Percentiles rank a stretch among this genome's conserved stretches.
Conservation (phyloP, 2,888 invertebrate genomes). For the Drosophila anceps region DNA sequence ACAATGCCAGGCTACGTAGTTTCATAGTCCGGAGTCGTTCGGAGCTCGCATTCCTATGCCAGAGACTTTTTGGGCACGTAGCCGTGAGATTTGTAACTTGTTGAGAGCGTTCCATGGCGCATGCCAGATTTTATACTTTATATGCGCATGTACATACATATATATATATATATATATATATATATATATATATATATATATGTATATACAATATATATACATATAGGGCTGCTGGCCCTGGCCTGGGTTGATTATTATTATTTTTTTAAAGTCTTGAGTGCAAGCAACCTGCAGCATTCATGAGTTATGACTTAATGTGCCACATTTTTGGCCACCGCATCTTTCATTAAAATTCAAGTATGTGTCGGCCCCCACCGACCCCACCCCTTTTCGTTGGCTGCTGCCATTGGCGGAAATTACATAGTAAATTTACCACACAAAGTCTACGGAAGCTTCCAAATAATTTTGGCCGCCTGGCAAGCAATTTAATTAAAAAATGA, state of each 20-base stretch:
- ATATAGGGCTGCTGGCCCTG: constrained; percentile 1
- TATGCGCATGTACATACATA: constrained; percentile 16
- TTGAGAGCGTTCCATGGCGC: constrained; percentile 59
- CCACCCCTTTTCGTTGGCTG: not conserved
- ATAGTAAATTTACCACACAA: constrained; percentile 74
- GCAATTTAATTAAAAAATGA: constrained; percentile 61
- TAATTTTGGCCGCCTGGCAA: constrained; percentile 25
- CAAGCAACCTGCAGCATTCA: constrained; percentile 54
- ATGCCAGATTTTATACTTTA: constrained; percentile 59
- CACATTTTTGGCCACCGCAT: constrained; percentile 40
- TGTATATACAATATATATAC: too few relatives aligned
- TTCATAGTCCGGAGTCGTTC: not conserved
- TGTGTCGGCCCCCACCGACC: constrained; percentile 31
- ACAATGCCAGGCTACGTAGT: constrained; percentile 57
- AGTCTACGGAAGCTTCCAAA: constrained; percentile 57
- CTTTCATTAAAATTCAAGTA: constrained; percentile 78
- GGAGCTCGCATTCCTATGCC: not conserved
- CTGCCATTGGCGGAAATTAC: constrained; percentile 62
- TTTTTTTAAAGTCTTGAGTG: constrained; percentile 48
- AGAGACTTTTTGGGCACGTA: constrained; percentile 55
- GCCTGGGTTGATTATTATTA: constrained; percentile 62
- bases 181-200: constrained; percentile 10
- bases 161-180: constrained; percentile 8
- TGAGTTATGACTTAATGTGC: constrained; percentile 71
- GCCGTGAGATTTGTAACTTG: constrained; percentile 63